These are phyloP conservation scores for Ormyrus nitidulus DNA, from an alignment of 2,888 invertebrate genomes.

Conservation along the genomic window DNA sequence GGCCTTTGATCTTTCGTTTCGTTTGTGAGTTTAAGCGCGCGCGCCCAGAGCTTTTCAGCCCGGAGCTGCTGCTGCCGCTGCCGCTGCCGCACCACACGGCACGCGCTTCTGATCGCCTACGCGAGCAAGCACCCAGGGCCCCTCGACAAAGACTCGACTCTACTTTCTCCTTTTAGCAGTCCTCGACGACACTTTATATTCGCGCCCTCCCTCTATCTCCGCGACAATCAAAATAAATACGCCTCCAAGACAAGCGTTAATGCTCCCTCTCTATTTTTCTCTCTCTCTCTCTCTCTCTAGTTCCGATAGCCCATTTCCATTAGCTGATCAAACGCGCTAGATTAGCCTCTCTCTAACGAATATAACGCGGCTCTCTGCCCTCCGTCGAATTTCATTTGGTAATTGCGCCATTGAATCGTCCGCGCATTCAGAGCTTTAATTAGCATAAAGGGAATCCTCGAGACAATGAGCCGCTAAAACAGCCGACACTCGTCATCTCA, in stretches of 20 bases:
- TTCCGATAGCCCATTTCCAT: too few relatives aligned
- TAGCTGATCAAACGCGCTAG: too few relatives aligned
- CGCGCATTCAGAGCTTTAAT: constrained; percentile 26
- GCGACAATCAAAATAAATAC: constrained; percentile 25
- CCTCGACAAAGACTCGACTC: neutral
- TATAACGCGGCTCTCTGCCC: too few relatives aligned
- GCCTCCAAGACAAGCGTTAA: neutral
- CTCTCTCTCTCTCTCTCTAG: neutral
- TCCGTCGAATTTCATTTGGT: too few relatives aligned
- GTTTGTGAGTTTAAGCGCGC: constrained; percentile 71
- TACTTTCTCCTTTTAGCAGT: constrained; percentile 20
- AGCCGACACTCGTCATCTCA: too few relatives aligned
- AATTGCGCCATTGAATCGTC: too few relatives aligned
- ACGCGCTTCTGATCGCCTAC: neutral
- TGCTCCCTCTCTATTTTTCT: neutral
- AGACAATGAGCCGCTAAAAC: neutral
- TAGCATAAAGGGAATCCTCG: constrained; percentile 5
- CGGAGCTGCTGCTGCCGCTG: neutral
- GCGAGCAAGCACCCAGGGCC: too few relatives aligned
- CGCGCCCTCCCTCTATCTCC: constrained; percentile 18
- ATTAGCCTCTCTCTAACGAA: too few relatives aligned
- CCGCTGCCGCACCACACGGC: neutral
- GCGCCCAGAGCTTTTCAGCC: constrained; percentile 59
- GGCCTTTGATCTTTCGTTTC: constrained; percentile 71
- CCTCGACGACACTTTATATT: constrained; percentile 38